Evolutionary conservation across 1,140 invertebrate species (phyloP).

Genomic region (Bradynema listronoti): DNA sequence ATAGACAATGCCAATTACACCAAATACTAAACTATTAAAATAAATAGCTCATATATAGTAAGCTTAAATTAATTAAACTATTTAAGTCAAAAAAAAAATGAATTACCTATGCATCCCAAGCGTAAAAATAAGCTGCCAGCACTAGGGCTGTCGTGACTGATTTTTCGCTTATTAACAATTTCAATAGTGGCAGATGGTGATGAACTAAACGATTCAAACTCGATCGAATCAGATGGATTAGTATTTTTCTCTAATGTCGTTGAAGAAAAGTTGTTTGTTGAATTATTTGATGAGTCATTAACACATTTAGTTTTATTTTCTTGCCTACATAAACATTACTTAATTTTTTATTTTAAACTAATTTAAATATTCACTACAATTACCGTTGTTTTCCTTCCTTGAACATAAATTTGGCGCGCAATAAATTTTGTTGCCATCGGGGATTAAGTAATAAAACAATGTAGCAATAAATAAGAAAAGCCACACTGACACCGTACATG

Average conservation of each 20-base stretch:
- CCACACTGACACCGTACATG: slow-evolving; percentile 83
- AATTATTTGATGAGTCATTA: no score
- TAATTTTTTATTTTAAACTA: no score
- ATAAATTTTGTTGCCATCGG: slow-evolving; percentile 62
- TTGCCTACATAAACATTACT: no score
- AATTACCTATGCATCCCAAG: slow-evolving; percentile 84
- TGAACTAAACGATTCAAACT: no score
- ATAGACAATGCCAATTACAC: slow-evolving; percentile 91
- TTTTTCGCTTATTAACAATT: slow-evolving; percentile 61
- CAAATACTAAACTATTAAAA: slow-evolving; percentile 72
- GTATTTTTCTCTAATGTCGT: no score
- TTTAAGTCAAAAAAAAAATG: background rate
- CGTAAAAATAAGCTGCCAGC: slow-evolving; percentile 91
- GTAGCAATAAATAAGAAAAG: slow-evolving; percentile 91
- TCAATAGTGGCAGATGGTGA: background rate
- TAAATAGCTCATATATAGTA: background rate
- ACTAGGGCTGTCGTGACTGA: slow-evolving; percentile 81
- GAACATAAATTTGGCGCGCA: background rate
- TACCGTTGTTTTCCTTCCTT: background rate
- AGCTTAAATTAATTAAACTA: slow-evolving; percentile 28
- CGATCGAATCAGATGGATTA: no score
- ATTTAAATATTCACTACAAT: no score
- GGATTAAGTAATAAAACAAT: slow-evolving; percentile 83
- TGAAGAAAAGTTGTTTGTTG: no score
- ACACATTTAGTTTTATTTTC: no score